Evolutionary conservation across 2,888 invertebrate species (phyloP), one percentile per base, ranked within the genome.

Genomic region (Seira musarum): DNA sequence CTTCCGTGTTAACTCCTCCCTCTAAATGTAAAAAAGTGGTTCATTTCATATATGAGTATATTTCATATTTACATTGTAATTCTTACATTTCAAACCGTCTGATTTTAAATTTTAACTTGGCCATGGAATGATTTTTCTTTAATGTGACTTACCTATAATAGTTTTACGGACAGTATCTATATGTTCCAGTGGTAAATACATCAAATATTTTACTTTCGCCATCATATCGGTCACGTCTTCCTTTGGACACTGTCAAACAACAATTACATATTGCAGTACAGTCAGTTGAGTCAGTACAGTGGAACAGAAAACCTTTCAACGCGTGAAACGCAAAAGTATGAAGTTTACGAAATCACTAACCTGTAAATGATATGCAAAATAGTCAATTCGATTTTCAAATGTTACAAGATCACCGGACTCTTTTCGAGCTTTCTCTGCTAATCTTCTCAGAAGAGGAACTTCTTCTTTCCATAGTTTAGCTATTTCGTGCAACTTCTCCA

Each of bases 161-260:
- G n/a, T n/a, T n/a, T n/a, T n/a, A n/a, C 72, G 22, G 17, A 67
- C 15, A 13, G 6, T 15, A 30, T 71, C 35, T 2, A 82, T 30
- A 13, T 40, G 24, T 30, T 1, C 13, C 22, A 83, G 19, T 0
- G 65, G 70, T 19, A 70, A 24, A 3, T 61, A 73, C 64, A 69
- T 64, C 24, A 83, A 10, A 6, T 64, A 24, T 19, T 19, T 15
- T 8, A 64, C 69, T 73, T 68, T 77, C 1, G 67, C 64, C 70
- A 83, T 81, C 80, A 83, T 78, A 25, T 83, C 83, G 1, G 74
- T 17, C 35, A 71, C 73, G 19, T 75, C 67, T 21, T 61, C 63
- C 3, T 17, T 1, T 2, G n/a, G 19, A 22, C 81, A 82, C 78
- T 81, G 30, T 24, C 21, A 77, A 24, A 25, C 35, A 24, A n/a